Evolutionary conservation across 2,113 vertebrate genomes (phyloP).

Genomic region (Poeciliopsis occidentalis): DNA sequence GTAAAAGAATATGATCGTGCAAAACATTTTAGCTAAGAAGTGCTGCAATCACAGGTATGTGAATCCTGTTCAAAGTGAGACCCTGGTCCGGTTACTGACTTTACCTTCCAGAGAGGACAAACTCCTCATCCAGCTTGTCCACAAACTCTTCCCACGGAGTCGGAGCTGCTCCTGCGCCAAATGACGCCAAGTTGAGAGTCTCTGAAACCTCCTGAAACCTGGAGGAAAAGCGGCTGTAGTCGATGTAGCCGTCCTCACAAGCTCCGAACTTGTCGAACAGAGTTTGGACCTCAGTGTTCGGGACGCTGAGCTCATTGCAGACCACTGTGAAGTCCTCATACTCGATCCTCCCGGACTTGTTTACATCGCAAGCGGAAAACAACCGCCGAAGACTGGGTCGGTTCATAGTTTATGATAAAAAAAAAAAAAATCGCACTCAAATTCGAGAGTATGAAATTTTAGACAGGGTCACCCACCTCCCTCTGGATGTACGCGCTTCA

Average conservation of each 20-base stretch:
- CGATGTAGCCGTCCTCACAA: slow-evolving; percentile 74
- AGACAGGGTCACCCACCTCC: background rate
- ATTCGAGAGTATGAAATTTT: background rate
- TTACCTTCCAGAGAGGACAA: slow-evolving; percentile 74
- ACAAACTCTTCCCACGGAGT: slow-evolving; percentile 76
- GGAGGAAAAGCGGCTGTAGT: slow-evolving; percentile 77
- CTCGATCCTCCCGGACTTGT: slow-evolving; percentile 80
- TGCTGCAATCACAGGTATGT: background rate
- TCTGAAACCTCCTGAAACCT: slow-evolving; percentile 79
- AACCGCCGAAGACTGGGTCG: slow-evolving; percentile 67
- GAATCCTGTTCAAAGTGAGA: background rate
- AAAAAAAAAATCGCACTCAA: background rate
- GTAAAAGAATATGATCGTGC: background rate
- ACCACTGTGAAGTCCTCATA: slow-evolving; percentile 78
- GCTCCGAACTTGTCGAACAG: slow-evolving; percentile 79
- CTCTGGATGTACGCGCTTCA: background rate
- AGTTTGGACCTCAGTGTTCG: slow-evolving; percentile 56
- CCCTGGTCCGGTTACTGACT: background rate
- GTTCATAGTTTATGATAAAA: slow-evolving; percentile 50
- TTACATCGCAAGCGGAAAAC: slow-evolving; percentile 81
- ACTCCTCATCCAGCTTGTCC: slow-evolving; percentile 59
- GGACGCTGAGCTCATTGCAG: slow-evolving; percentile 78
- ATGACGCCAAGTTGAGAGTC: slow-evolving; percentile 69
- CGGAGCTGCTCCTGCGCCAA: slow-evolving; percentile 1
- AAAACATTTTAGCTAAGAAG: background rate